Base-by-base conservation (phyloP, 53 echinoderm and acorn worm genomes). In the Temnopleurus reevesii region DNA sequence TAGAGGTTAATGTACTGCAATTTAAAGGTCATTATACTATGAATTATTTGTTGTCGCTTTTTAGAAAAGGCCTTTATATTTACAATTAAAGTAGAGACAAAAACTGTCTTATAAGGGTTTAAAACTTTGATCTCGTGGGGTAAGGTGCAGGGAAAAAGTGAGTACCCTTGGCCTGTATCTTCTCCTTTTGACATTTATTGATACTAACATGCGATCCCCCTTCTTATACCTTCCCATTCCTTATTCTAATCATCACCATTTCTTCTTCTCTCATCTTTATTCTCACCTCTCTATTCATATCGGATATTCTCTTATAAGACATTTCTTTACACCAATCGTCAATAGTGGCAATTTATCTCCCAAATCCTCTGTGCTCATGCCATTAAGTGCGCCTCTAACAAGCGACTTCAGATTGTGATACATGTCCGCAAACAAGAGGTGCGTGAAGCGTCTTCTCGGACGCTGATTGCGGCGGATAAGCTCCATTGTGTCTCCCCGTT, bases 301-400 rank as follows among this genome's bases (percentile, higher is more conserved):
- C 65, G 4, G n/a, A 41, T 41, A 43, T 21, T n/a, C n/a, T 41
- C 21, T 38, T 21, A 21, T 17, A 19, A 38, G 71, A 71, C 71
- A 71, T 41, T 41, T 41, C 71, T 41, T 43, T 41, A 0, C 21
- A 0, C 8, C 43, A 41, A 30, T 15, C 38, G 19, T 71, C n/a
- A 2, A 41, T 2, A 23, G 25, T 17, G 41, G 71, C 71, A 71
- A 71, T 71, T 71, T 71, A 71, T 41, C 21, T 71, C 71, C 71
- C 21, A 71, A 71, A 71, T 71, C 71, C 5, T 5, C 38, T 21
- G 10, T 41, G 36, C 71, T 38, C 30, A 43, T 71, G 71, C 71
- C 23, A 71, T 71, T 71, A 71, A 71, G 71, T n/a, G 71, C 71
- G 41, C 41, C 41, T 71, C 71, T 71, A 71, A 71, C 71, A 71